Percentiles rank a stretch among this genome's conserved stretches.
phyloP scores from a whole-genome alignment of 2,113 vertebrate species.

The Lophochroa leadbeateri region DNA sequence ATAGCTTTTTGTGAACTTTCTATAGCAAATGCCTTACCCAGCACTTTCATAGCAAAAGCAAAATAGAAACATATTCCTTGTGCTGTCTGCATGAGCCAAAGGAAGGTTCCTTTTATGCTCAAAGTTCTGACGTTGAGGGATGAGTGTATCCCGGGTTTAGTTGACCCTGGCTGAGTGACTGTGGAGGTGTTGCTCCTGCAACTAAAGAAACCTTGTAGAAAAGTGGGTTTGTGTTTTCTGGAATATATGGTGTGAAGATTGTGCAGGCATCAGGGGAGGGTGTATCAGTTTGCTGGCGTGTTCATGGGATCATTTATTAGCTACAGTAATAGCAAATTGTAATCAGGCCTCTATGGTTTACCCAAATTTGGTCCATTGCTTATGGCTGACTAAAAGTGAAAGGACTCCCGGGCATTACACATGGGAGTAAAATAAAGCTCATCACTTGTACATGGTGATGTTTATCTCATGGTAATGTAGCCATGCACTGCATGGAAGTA shows the following conservation, averaged over 20 bases:
- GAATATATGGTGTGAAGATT: neutral
- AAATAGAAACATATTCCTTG: neutral
- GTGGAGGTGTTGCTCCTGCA: neutral
- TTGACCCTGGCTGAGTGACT: neutral
- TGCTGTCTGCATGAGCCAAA: neutral
- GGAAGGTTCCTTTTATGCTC: neutral
- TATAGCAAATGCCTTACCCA: neutral
- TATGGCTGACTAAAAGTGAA: neutral
- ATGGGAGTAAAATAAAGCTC: neutral
- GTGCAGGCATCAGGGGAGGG: neutral
- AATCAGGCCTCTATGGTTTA: neutral
- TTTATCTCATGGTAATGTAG: neutral
- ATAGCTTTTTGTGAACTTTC: neutral
- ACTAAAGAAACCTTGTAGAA: neutral
- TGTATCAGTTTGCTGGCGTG: neutral
- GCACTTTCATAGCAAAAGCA: neutral
- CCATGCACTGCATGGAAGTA: accelerated
- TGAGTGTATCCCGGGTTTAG: neutral
- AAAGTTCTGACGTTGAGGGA: neutral
- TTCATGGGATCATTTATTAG: neutral
- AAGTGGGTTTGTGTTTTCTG: neutral
- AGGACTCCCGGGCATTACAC: neutral
- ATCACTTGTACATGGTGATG: neutral
- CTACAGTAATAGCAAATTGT: neutral
- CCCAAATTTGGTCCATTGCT: neutral